phyloP scores from a whole-genome alignment of 2,888 invertebrate genomes.

The Candidula unifasciata region DNA sequence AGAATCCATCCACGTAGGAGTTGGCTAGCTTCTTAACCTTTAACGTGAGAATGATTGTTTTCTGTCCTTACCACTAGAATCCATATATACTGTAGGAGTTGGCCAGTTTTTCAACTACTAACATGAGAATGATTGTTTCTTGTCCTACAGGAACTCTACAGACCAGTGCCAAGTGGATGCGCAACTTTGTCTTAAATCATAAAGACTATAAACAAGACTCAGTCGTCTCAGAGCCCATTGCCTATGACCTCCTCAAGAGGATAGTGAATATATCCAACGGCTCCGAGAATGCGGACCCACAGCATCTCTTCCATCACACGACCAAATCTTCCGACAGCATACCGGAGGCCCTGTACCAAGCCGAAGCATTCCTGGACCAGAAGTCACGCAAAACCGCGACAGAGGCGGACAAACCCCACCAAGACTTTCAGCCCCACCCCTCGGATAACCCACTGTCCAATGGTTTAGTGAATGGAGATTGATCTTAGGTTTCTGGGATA shows the following conservation, averaged over 20 bases:
- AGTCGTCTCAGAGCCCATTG: conserved; percentile 84
- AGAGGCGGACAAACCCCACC: not conserved
- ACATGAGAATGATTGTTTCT: not conserved
- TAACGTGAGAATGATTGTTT: too few relatives aligned
- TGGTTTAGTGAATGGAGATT: conserved; percentile 4
- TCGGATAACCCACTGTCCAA: not conserved
- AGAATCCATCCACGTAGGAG: too few relatives aligned
- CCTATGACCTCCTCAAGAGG: conserved; percentile 71
- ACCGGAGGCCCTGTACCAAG: conserved; percentile 68
- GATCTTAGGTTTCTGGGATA: not conserved
- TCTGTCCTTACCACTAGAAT: too few relatives aligned
- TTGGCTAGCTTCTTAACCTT: too few relatives aligned
- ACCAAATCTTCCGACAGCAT: conserved; percentile 70
- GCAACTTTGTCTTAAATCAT: conserved; percentile 91
- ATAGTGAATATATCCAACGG: conserved; percentile 58
- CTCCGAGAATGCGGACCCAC: conserved; percentile 58
- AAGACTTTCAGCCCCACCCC: too few relatives aligned
- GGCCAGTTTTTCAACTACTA: too few relatives aligned
- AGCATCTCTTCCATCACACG: conserved; percentile 62
- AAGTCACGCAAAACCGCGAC: conserved; percentile 16
- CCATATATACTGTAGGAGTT: too few relatives aligned
- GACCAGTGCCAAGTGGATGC: conserved; percentile 96
- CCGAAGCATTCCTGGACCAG: conserved; percentile 59
- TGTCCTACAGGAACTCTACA: conserved; percentile 85
- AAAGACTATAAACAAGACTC: conserved; percentile 95